Conservation (phyloP, 2,888 invertebrate species). For the Ramazzottius varieornatus region DNA sequence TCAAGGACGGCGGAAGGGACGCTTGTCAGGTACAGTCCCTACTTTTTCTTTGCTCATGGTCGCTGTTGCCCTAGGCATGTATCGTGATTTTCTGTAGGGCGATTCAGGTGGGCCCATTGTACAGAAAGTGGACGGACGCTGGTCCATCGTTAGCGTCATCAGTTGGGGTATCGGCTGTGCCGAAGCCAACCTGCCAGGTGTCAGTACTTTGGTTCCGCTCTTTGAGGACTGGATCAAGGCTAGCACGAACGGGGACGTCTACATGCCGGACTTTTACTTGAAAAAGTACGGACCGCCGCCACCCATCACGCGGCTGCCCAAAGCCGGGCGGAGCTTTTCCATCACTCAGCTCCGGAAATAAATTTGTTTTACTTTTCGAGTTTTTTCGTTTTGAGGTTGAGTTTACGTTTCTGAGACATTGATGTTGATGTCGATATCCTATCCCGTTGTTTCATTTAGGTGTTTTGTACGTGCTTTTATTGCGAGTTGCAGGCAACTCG, state of each 20-base stretch:
- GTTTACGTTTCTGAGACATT: too few relatives aligned
- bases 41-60: too few relatives aligned
- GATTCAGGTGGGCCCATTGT: slow-evolving; percentile 14
- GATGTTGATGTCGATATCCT: too few relatives aligned
- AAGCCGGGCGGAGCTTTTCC: too few relatives aligned
- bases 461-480: too few relatives aligned
- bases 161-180: slow-evolving; percentile 11
- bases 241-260: neutral
- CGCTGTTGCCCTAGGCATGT: too few relatives aligned
- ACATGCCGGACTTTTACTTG: neutral
- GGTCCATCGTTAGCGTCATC: slow-evolving; percentile 12
- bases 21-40: slow-evolving; percentile 22
- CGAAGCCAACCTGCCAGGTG: slow-evolving; percentile 12
- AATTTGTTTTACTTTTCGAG: too few relatives aligned
- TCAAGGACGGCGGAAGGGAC: slow-evolving; percentile 47
- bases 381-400: too few relatives aligned
- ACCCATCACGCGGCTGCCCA: neutral
- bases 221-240: neutral
- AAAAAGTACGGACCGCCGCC: neutral
- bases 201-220: neutral
- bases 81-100: slow-evolving; percentile 22
- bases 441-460: too few relatives aligned
- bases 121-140: slow-evolving; percentile 11
- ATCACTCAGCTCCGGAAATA: too few relatives aligned
- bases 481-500: too few relatives aligned